Percentiles rank a stretch among this genome's conserved stretches.
Evolutionary conservation across 1,140 invertebrate species (phyloP).

Genomic region (Calephelis virginiensis): DNA sequence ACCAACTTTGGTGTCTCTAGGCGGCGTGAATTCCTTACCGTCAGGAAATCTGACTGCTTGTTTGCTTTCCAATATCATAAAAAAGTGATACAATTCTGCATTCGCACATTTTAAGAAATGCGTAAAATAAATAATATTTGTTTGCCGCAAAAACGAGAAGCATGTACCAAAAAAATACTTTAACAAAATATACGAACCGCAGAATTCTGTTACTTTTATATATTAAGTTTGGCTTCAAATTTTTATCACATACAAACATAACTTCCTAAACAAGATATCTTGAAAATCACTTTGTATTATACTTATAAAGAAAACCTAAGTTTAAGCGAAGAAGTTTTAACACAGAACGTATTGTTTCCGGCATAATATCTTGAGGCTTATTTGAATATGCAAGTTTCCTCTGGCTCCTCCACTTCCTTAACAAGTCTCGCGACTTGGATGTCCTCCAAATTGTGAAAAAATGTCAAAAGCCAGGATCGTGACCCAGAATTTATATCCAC

Average conservation of each 20-base stretch:
- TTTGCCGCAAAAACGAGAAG: too few relatives aligned
- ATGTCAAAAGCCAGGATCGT: slow-evolving; percentile 11
- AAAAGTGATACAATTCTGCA: too few relatives aligned
- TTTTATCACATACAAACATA: neutral
- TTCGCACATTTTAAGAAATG: too few relatives aligned
- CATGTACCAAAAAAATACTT: too few relatives aligned
- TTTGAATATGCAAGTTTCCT: slow-evolving; percentile 16
- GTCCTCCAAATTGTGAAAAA: slow-evolving; percentile 11
- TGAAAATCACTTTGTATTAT: slow-evolving; percentile 9
- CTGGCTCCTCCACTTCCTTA: slow-evolving; percentile 6
- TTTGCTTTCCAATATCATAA: too few relatives aligned
- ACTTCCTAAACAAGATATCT: slow-evolving; percentile 3
- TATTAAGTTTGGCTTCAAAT: too few relatives aligned
- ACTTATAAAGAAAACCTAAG: slow-evolving; percentile 12
- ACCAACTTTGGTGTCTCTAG: too few relatives aligned
- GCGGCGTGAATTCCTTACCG: too few relatives aligned
- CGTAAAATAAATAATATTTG: too few relatives aligned
- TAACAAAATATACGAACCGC: too few relatives aligned
- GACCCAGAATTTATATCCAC: slow-evolving; percentile 13
- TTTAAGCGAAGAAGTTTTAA: slow-evolving; percentile 14
- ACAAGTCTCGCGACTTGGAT: slow-evolving; percentile 11
- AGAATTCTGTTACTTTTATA: too few relatives aligned
- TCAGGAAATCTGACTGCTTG: too few relatives aligned
- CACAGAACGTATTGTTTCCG: slow-evolving; percentile 15
- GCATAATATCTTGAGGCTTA: slow-evolving; percentile 6